Percentiles rank a stretch among this genome's conserved stretches.
phyloP scores from a whole-genome alignment of 2,797 vertebrate genomes.

The Sternarchorhynchus goeldii region DNA sequence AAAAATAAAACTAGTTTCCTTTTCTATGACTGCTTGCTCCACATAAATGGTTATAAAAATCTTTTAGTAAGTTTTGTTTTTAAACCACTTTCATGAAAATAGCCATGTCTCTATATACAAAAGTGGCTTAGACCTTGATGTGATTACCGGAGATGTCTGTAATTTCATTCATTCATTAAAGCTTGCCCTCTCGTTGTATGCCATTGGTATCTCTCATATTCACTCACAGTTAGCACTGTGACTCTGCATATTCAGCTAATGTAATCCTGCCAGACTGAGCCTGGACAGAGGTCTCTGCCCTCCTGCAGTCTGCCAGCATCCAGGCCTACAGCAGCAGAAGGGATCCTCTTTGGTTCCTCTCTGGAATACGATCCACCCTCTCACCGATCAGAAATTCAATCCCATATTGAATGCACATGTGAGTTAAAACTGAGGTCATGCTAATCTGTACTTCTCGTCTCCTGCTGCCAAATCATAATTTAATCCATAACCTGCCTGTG shows the following conservation, averaged over 20 bases:
- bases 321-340: constrained; percentile 13
- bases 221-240: background rate
- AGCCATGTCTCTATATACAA: background rate
- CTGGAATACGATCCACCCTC: constrained; percentile 21
- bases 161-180: background rate
- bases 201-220: background rate
- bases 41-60: background rate
- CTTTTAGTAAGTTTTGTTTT: background rate
- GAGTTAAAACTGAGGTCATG: constrained; percentile 54
- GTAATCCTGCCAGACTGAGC: constrained; percentile 18
- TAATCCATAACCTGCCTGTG: constrained; percentile 49
- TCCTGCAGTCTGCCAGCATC: background rate
- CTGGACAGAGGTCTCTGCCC: constrained; percentile 17
- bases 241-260: constrained; percentile 6
- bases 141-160: background rate
- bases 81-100: background rate
- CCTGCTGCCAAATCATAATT: constrained; percentile 53
- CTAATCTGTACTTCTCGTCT: constrained; percentile 53
- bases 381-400: constrained; percentile 42
- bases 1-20: constrained; percentile 22
- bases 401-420: constrained; percentile 36
- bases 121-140: background rate
- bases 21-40: background rate
- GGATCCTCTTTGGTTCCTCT: constrained; percentile 1
- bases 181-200: background rate